Percentiles rank a stretch among this genome's conserved stretches.
phyloP scores from a whole-genome alignment of 2,888 invertebrate genomes.

The Andricus curvator region DNA sequence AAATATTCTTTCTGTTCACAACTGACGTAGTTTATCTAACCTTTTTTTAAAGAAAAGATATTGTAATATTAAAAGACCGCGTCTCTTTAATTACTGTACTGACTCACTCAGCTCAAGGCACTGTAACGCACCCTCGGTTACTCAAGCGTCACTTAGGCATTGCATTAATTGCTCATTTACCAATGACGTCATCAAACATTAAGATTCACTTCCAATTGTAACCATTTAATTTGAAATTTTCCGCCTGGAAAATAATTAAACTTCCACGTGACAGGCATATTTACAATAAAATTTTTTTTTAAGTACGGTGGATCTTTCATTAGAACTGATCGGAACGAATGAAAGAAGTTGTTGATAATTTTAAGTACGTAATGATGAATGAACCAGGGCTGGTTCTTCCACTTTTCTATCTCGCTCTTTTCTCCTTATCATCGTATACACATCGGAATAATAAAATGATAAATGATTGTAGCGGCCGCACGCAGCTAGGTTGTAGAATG shows the following conservation, averaged over 20 bases:
- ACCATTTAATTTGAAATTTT: background rate
- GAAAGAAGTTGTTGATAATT: no score
- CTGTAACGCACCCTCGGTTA: conserved; percentile 17
- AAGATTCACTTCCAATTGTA: background rate
- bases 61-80: background rate
- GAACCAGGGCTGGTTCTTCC: no score
- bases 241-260: no score
- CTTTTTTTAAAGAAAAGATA: background rate
- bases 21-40: background rate
- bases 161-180: conserved; percentile 30
- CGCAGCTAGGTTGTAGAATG: no score
- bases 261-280: no score
- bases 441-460: no score
- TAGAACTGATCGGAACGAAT: no score
- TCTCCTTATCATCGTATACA: no score
- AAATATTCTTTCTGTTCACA: background rate
- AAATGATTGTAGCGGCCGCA: background rate
- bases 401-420: no score
- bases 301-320: no score
- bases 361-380: no score
- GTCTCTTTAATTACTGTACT: background rate
- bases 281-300: no score
- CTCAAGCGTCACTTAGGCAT: conserved; percentile 45
- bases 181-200: conserved; percentile 21
- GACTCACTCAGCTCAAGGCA: background rate